Evolutionary conservation across 2,797 vertebrate genomes (phyloP), one percentile per base, ranked within the genome.

Genomic region (Silurus lanzhouensis): DNA sequence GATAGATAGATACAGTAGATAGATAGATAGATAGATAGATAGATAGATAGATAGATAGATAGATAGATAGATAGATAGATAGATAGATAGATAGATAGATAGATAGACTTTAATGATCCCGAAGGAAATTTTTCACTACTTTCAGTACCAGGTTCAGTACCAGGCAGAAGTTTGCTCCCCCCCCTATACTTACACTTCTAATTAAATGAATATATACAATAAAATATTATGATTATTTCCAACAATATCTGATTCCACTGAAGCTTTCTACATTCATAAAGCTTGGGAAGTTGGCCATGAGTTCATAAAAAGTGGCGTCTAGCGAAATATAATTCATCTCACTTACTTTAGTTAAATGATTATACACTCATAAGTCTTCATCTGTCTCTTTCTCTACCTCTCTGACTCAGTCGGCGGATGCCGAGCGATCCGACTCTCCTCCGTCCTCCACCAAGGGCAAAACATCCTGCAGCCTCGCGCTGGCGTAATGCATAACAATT

Each of bases 401-500:
- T 71, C 52, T 7, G n/a, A 19, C 55, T 61, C 81, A n/a, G n/a
- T n/a, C n/a, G n/a, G n/a, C n/a, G n/a, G n/a, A n/a, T n/a, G n/a
- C n/a, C n/a, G n/a, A n/a, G n/a, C 20, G 27, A 31, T 5, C 52
- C 14, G n/a, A 19, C 55, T 61, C 81, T 72, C 44, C 70, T 20
- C 8, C 25, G n/a, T 46, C 83, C 74, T 84, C 61, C 61, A 83
- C n/a, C 81, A 82, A 70, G 66, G 66, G 15, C 25, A 8, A 61
- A 58, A 19, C 57, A 31, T 77, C 25, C 48, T 27, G 72, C 67
- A 64, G 20, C 68, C 86, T 84, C 38, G 84, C 90, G 84, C 48
- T 68, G 46, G 67, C 22, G 63, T 82, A 83, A 83, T 72, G 83
- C 78, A 58, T 80, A 89, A 84, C 81, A 77, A 83, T 60, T 75